phyloP scores from a whole-genome alignment of 2,888 invertebrate genomes.

The Thalpophila matura region DNA sequence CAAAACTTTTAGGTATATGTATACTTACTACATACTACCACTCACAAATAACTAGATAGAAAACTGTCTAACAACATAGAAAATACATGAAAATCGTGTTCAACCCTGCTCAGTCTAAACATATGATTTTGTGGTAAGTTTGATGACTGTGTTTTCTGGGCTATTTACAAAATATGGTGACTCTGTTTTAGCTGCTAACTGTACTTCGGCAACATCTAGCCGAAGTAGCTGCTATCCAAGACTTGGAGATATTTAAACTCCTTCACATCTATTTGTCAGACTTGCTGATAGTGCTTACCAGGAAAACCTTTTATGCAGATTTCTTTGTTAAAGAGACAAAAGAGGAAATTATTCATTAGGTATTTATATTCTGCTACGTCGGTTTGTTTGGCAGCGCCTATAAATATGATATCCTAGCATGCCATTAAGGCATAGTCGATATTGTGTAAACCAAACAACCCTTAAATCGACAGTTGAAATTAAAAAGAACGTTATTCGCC shows the following conservation, averaged over 20 bases:
- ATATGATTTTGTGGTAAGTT: neutral
- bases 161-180: slow-evolving; percentile 27
- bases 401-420: slow-evolving; percentile 42
- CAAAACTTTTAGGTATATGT: slow-evolving; percentile 18
- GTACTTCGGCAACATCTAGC: slow-evolving; percentile 11
- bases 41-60: neutral
- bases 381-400: slow-evolving; percentile 40
- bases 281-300: slow-evolving; percentile 63
- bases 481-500: slow-evolving; percentile 33
- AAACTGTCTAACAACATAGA: neutral
- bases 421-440: slow-evolving; percentile 15
- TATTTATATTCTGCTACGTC: slow-evolving; percentile 40
- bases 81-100: neutral
- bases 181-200: slow-evolving; percentile 20
- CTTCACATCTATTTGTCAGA: slow-evolving; percentile 68
- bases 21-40: too few species aligned
- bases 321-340: slow-evolving; percentile 60
- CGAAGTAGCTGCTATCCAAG: slow-evolving; percentile 27
- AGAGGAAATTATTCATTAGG: slow-evolving; percentile 56
- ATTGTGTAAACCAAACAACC: slow-evolving; percentile 19
- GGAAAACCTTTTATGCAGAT: slow-evolving; percentile 76
- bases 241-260: slow-evolving; percentile 56
- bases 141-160: slow-evolving; percentile 6
- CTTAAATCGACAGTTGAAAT: slow-evolving; percentile 25
- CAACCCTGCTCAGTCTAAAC: too few species aligned